Evolutionary conservation across 2,113 vertebrate genomes (phyloP), one percentile per base, ranked within the genome.

Genomic region (Datnioides undecimradiatus): DNA sequence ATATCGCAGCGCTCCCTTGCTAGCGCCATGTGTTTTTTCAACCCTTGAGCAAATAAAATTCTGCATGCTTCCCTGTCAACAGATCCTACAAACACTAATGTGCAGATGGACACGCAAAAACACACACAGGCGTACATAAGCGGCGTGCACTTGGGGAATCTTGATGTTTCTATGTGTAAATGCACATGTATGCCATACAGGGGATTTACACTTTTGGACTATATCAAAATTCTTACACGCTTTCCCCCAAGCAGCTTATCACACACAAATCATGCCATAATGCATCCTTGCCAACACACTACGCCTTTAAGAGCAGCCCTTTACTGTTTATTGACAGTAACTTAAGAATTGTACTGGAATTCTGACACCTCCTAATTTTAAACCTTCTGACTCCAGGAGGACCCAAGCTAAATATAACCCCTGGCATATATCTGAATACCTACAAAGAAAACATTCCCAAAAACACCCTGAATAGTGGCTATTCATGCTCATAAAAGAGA

Each of bases 281-380:
- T 65, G 63, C 82, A 45, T 45, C 74, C 77, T 55, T 67, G 70
- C 68, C 66, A 69, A 67, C 55, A 67, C 46, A 27, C 87, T 92
- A 71, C 3, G n/a, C 81, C 91, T 93, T 93, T 94, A 94, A 93
- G 90, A 89, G 71, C 73, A 58, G 62, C 76, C 85, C 88, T 88
- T 88, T 85, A 89, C 83, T 67, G 73, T 93, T 94, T 94, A 93
- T 86, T 91, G 90, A 92, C 90, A 89, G 93, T 91, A 94, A 93
- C 92, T 93, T 93, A 92, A 93, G 93, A 94, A 93, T 92, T 93
- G 91, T 90, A 93, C 92, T 85, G 86, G 93, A 87, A 92, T 92
- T 90, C 88, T 93, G 79, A 95, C 93, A 90, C 94, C 92, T 94
- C 85, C 92, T 95, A 93, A 95, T 95, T 93, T 94, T 94, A 94